These are phyloP conservation scores for Mantis religiosa DNA, from an alignment of 2,888 invertebrate genomes.

Conservation along the genomic window DNA sequence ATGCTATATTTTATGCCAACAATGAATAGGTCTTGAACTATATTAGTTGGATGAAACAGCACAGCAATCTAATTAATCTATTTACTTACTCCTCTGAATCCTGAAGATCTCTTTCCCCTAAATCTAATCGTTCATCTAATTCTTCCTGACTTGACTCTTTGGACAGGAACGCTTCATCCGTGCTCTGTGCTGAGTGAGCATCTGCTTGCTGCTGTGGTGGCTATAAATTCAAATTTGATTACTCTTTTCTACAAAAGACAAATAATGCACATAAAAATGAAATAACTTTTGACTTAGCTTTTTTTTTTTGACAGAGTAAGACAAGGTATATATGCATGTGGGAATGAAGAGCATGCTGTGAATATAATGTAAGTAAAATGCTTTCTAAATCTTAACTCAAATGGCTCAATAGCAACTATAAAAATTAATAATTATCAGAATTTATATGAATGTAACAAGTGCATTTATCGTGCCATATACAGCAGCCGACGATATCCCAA, in stretches of 20 bases:
- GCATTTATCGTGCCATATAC: too few relatives aligned
- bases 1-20: too few relatives aligned
- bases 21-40: too few relatives aligned
- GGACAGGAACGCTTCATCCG: constrained; percentile 50
- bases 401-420: too few relatives aligned
- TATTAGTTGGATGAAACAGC: background rate
- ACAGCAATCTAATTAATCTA: background rate
- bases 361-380: too few relatives aligned
- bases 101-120: constrained; percentile 34
- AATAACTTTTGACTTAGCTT: background rate
- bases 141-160: constrained; percentile 56
- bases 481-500: too few relatives aligned
- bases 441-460: too few relatives aligned
- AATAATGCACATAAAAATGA: background rate
- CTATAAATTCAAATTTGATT: constrained; percentile 14
- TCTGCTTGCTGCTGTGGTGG: constrained; percentile 36
- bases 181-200: constrained; percentile 47
- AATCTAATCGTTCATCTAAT: constrained; percentile 38
- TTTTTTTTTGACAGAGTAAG: too few relatives aligned
- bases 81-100: constrained; percentile 43
- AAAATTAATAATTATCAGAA: too few relatives aligned
- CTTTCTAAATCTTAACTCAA: too few relatives aligned
- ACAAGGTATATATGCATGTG: too few relatives aligned
- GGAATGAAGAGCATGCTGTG: too few relatives aligned
- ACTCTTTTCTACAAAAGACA: constrained; percentile 14